Evolutionary conservation across 1,140 invertebrate species (phyloP), one percentile per base, ranked within the genome.

Genomic region (Diachasma alloeum): DNA sequence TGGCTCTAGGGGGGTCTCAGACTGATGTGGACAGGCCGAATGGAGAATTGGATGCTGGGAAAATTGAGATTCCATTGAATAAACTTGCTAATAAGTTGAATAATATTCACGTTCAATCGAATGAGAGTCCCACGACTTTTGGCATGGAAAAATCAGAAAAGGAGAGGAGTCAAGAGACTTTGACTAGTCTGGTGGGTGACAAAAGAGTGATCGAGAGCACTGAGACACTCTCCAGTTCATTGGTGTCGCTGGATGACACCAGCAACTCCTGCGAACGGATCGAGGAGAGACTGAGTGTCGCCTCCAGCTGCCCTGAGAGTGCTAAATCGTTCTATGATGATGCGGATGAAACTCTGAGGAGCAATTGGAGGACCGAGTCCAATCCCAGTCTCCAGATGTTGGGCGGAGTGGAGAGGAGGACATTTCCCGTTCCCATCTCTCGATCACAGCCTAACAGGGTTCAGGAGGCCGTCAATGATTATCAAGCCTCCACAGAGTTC

Each of bases 1-100:
- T 89, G 87, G 89, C 89, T 46, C 74, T 90, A 15, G 86, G 84
- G 31, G 81, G 79, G 56, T 87, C 87, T 63, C 86, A 88, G 63
- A 81, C 83, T 11, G 89, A 88, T 26, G 72, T 68, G 8, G 84
- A 88, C 4, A 85, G 87, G 26, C 4, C 39, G 1, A 59, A 26
- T n/a, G 37, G 37, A 6, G 84, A 81, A 77, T 84, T 81, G 2
- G 87, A 84, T 31, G 83, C 79, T 5, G 86, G 79, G 42, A 82
- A 53, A 80, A 78, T 68, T 82, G 83, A 80, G 63, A 72, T 44
- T 72, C 36, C 53, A 19, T 74, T 39, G 17, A 74, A 46, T 31
- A 68, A 69, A 13, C 15, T 53, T 17, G 17, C 48, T 17, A 53
- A 19, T 53, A 15, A n/a, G 15, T 72, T 74, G 13, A 22, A 67